phyloP scores from a whole-genome alignment of 2,113 vertebrate genomes.

The Myotis lucifugus region DNA sequence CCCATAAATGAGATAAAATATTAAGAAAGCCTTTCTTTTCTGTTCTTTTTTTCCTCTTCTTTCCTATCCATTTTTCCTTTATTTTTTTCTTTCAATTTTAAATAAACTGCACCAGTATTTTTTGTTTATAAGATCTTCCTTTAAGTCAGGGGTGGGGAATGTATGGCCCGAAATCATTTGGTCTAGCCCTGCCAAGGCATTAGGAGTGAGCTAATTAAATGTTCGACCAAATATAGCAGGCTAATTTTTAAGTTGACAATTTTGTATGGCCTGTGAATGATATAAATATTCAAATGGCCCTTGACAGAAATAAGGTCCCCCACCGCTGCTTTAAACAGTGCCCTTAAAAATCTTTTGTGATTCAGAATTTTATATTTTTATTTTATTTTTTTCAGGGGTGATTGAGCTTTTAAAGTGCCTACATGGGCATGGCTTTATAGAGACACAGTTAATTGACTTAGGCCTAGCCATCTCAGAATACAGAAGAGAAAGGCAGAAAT shows the following conservation, averaged over 20 bases:
- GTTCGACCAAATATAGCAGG: too few relatives aligned
- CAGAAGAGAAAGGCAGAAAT: slow-evolving; percentile 32
- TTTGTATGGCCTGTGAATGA: too few relatives aligned
- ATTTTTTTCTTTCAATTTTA: neutral
- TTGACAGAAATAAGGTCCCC: too few relatives aligned
- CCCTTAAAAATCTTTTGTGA: neutral
- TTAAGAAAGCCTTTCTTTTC: neutral
- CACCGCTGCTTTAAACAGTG: neutral
- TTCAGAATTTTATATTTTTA: neutral
- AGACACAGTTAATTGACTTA: neutral
- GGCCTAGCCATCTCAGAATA: neutral
- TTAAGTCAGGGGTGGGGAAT: neutral
- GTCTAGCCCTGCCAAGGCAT: too few relatives aligned
- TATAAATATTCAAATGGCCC: too few relatives aligned
- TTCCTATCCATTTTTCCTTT: too few relatives aligned
- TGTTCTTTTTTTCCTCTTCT: neutral
- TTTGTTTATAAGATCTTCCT: neutral
- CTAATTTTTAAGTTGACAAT: too few relatives aligned
- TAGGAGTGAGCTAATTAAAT: too few relatives aligned
- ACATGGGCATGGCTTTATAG: neutral
- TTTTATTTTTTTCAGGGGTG: neutral
- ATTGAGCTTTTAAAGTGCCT: neutral
- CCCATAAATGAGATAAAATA: neutral
- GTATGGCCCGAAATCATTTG: too few relatives aligned
- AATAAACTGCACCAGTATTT: neutral